Percentiles rank a stretch among this genome's conserved stretches.
Evolutionary conservation across 2,888 invertebrate species (phyloP).

Genomic region (Serripes groenlandicus): DNA sequence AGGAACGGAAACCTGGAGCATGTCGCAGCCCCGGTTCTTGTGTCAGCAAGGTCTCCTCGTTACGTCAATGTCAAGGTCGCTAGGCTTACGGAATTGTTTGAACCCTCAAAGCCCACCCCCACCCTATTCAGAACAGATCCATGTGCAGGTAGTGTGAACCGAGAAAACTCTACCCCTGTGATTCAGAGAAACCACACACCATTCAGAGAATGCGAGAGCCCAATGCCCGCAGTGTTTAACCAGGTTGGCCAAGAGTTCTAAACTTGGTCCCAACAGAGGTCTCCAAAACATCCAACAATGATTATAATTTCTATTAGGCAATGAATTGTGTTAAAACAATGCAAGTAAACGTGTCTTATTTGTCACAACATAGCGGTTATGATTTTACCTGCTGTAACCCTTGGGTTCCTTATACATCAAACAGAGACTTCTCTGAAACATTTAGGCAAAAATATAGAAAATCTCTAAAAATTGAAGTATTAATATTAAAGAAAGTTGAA

Average conservation of each 20-base stretch:
- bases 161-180: conserved; percentile 21
- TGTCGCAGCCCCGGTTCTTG: not conserved
- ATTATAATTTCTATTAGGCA: no score
- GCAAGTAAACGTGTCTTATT: no score
- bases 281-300: no score
- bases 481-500: no score
- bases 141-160: conserved; percentile 13
- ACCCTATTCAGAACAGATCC: conserved; percentile 6
- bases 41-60: not conserved
- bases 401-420: no score
- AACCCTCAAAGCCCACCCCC: not conserved
- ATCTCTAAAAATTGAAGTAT: no score
- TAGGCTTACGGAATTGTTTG: not conserved
- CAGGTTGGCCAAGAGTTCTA: not conserved
- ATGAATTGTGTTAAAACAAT: no score
- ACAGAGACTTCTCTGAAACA: no score
- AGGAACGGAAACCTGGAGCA: not conserved
- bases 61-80: not conserved
- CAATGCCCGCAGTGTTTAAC: conserved; percentile 42
- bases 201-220: conserved; percentile 40
- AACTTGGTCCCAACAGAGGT: not conserved
- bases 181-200: conserved; percentile 23
- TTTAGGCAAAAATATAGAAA: no score
- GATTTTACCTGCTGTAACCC: no score
- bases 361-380: no score